Percentiles rank a stretch among this genome's conserved stretches.
These are phyloP conservation scores for Scartelaos histophorus DNA, from an alignment of 2,113 vertebrate species.

Conservation along the genomic window DNA sequence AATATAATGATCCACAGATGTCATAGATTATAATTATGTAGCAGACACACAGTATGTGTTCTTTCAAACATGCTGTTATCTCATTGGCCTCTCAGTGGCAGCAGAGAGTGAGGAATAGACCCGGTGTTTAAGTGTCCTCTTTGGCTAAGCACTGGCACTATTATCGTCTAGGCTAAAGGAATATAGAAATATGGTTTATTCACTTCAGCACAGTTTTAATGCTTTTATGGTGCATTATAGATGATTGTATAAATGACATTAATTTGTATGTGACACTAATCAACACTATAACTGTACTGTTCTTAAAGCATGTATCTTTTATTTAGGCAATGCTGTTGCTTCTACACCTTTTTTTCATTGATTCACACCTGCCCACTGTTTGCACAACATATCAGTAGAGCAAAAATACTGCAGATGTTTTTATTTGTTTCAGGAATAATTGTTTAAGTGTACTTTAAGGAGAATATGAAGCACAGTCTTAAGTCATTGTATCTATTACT, in stretches of 20 bases:
- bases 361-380: not conserved
- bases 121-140: not conserved
- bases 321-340: not conserved
- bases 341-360: not conserved
- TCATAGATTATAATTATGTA: too few relatives aligned
- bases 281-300: not conserved
- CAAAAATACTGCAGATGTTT: constrained; percentile 1
- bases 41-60: too few relatives aligned
- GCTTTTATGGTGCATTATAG: too few relatives aligned
- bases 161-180: too few relatives aligned
- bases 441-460: not conserved
- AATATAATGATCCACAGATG: too few relatives aligned
- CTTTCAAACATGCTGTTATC: too few relatives aligned
- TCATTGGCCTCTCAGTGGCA: not conserved
- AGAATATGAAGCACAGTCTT: too few relatives aligned
- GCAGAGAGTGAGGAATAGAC: not conserved
- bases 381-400: not conserved
- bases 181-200: too few relatives aligned
- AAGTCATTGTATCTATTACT: too few relatives aligned
- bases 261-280: not conserved
- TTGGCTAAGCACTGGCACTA: not conserved
- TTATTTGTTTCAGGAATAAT: not conserved
- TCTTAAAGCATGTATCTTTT: not conserved
- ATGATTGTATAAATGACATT: too few relatives aligned
- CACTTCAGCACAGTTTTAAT: too few relatives aligned